Evolutionary conservation across 2,113 vertebrate genomes (phyloP), one percentile per base, ranked within the genome.

Genomic region (Seriola rivoliana): DNA sequence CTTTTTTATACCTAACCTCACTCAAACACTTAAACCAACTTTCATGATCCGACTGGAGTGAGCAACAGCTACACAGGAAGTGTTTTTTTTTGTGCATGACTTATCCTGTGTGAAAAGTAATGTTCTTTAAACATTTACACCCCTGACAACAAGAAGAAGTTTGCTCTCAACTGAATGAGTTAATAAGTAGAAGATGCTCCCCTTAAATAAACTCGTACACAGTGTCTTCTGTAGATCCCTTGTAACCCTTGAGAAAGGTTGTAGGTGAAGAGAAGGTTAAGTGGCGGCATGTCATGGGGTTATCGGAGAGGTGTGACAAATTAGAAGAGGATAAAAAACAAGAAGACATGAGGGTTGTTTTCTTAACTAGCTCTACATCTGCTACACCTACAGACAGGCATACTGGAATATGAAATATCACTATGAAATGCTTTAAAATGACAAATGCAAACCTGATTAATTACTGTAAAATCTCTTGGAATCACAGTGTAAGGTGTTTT

Each of bases 71-170:
- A 16, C 9, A 23, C 50, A 52, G 7, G 55, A 50, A 12, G 34
- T 52, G 32, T 40, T 3, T 7, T 62, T 62, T 40, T 2, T 7
- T 62, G 44, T 40, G 36, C 25, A n/a, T 57, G 52, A 76, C 71
- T 75, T 59, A 50, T 40, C 9, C 46, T 6, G 23, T 71, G 44
- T 82, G 50, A 9, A 25, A n/a, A 16, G 62, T 82, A 75, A 89
- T 89, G 40, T 65, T 66, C 64, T 52, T 60, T 48, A 86, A 90
- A 87, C 79, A 75, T 91, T 86, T 42, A 83, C 70, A 1, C 68
- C 71, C 54, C 59, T 62, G 5, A 34, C 44, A 67, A 34, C 29
- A 29, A 25, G 17, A n/a, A 55, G 60, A 3, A 14, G 16, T 75
- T 87, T 29, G 62, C 62, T 64, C 52, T 66, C 36, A 75, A 66